phyloP scores from a whole-genome alignment of 2,888 invertebrate genomes.

The Crematogaster levior region DNA sequence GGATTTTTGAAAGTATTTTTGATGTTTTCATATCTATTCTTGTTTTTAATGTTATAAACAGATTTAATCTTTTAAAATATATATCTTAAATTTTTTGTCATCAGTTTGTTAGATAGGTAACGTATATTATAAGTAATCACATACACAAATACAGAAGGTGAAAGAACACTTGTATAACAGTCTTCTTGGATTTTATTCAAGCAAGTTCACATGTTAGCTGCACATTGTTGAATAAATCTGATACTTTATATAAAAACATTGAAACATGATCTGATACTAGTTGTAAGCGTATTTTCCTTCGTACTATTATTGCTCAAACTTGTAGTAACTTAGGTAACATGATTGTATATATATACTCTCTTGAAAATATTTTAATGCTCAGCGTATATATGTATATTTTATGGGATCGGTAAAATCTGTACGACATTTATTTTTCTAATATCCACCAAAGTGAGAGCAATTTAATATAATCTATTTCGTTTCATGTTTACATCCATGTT shows the following conservation, averaged over 20 bases:
- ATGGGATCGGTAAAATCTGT: conserved; percentile 62
- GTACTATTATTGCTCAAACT: conserved; percentile 78
- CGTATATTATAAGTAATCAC: conserved; percentile 36
- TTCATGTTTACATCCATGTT: neutral
- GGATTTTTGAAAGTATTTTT: too few species aligned
- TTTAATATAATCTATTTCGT: conserved; percentile 26
- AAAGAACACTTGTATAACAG: conserved; percentile 29
- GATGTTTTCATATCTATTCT: neutral
- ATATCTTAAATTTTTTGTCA: neutral
- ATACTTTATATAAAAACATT: conserved; percentile 23
- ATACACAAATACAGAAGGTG: conserved; percentile 28
- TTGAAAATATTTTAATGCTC: conserved; percentile 58
- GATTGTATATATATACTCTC: conserved; percentile 54
- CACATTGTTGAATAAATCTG: conserved; percentile 6
- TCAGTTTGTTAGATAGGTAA: neutral
- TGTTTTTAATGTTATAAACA: conserved; percentile 3
- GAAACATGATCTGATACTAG: conserved; percentile 3
- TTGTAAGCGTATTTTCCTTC: conserved; percentile 65
- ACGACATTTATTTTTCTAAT: conserved; percentile 61
- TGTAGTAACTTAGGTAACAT: conserved; percentile 69
- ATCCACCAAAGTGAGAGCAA: conserved; percentile 14
- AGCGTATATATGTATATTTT: conserved; percentile 27
- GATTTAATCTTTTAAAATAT: neutral
- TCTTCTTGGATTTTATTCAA: conserved; percentile 54
- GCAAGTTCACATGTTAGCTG: conserved; percentile 13